These are phyloP conservation scores for Bradypodion ventrale DNA, from an alignment of 2,797 vertebrate genomes.

Conservation along the genomic window DNA sequence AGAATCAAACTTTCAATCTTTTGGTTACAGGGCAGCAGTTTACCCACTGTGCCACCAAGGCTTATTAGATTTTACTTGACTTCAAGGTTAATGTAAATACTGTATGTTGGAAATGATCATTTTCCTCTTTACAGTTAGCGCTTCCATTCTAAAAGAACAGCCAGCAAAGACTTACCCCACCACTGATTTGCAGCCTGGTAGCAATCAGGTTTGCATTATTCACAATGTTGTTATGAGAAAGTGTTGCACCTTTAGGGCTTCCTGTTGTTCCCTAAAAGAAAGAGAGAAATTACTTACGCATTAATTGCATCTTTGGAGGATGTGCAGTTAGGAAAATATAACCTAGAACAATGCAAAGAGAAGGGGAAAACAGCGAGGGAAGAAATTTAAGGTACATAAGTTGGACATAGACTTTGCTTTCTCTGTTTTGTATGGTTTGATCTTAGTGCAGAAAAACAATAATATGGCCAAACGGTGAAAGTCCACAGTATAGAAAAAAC, in stretches of 20 bases:
- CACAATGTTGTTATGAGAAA: conserved; percentile 93
- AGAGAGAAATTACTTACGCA: conserved; percentile 12
- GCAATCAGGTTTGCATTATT: conserved; percentile 86
- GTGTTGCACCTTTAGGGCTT: conserved; percentile 87
- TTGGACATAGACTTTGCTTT: not conserved
- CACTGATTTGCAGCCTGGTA: conserved; percentile 70
- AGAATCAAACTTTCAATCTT: no score
- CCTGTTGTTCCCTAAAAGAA: conserved; percentile 88
- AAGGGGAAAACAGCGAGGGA: not conserved
- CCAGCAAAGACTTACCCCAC: conserved; percentile 72
- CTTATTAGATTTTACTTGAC: not conserved
- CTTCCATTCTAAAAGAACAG: not conserved
- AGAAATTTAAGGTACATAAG: not conserved
- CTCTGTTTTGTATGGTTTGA: not conserved
- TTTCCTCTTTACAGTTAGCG: not conserved
- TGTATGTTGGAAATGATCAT: not conserved
- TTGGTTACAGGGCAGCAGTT: no score
- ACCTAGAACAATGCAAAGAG: not conserved
- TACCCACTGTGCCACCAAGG: no score
- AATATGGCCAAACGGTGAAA: no score
- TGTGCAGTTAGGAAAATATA: not conserved
- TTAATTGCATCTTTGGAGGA: not conserved
- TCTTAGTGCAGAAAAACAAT: no score
- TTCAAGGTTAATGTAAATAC: not conserved
- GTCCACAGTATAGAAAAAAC: no score